Evolutionary conservation across 2,888 invertebrate genomes (phyloP), one percentile per base, ranked within the genome.

Genomic region (Deilephila porcellus): DNA sequence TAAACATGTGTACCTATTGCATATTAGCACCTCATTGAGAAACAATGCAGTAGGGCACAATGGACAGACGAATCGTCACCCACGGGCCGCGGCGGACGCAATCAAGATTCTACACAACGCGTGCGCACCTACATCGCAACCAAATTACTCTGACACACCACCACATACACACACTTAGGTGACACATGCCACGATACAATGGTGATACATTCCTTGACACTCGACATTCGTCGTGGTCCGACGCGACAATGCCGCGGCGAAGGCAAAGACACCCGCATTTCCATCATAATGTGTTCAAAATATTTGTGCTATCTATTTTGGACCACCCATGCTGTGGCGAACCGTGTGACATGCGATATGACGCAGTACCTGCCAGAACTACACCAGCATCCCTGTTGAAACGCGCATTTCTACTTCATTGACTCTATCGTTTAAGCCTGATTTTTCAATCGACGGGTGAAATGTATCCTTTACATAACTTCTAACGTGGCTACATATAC

Each of bases 281-380:
- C 89, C 93, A 94, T 94, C 86, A 93, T 91, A 94, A 94, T 94
- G 86, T 90, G 89, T 85, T 90, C 88, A 91, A 92, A 91, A 92
- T 92, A 88, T 91, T 90, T 91, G 87, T 91, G 91, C 90, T 89
- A 91, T 93, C 88, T 90, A 87, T 87, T 86, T 82, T 77, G 83
- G 94, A 93, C 94, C 94, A 94, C 94, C 94, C 94, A 93, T 75
- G 87, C 76, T 74, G 85, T 76, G 77, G 83, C 78, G 75, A 77
- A 76, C 70, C 60, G 64, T 85, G 85, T 86, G 92, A 90, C 91
- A 93, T 84, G 86, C 81, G 90, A 93, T 93, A 88, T 89, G 87
- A 88, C 88, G 85, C 80, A 64, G 87, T 90, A 90, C 93, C 93
- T 91, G 92, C 74, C 89, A 91, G 91, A 92, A 93, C 92, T 93